Evolutionary conservation across 2,888 invertebrate species (phyloP).

Genomic region (Drosophila limbata): DNA sequence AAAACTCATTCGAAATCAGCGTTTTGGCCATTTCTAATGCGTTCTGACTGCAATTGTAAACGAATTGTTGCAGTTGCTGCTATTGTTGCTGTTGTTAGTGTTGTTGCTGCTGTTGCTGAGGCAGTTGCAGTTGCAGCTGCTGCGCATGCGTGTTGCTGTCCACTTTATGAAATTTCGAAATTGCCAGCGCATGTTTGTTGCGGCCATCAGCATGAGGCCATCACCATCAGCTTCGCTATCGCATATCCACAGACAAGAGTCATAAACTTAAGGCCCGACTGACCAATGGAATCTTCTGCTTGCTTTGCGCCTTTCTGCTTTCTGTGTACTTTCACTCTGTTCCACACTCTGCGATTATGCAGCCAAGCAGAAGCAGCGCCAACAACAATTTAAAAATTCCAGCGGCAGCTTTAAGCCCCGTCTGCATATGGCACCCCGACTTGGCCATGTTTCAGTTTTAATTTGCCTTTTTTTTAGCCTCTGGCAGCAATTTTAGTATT

Average conservation of each 20-base stretch:
- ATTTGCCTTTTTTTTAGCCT: slow-evolving; percentile 43
- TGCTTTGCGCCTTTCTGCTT: slow-evolving; percentile 48
- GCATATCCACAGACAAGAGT: slow-evolving; percentile 13
- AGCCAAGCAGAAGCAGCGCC: slow-evolving; percentile 60
- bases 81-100: slow-evolving; percentile 3
- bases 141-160: slow-evolving; percentile 73
- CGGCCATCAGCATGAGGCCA: slow-evolving; percentile 60
- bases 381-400: slow-evolving; percentile 60
- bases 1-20: slow-evolving; percentile 49
- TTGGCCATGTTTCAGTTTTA: slow-evolving; percentile 59
- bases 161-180: slow-evolving; percentile 69
- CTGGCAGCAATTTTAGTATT: slow-evolving; percentile 42
- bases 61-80: slow-evolving; percentile 26
- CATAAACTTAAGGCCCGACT: slow-evolving; percentile 43
- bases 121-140: slow-evolving; percentile 29
- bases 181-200: slow-evolving; percentile 56
- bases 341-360: slow-evolving; percentile 70
- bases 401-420: slow-evolving; percentile 39
- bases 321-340: slow-evolving; percentile 70
- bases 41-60: slow-evolving; percentile 59
- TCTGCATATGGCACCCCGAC: slow-evolving; percentile 54
- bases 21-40: slow-evolving; percentile 57
- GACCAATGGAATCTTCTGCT: slow-evolving; percentile 48
- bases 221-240: slow-evolving; percentile 11
- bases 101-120: not conserved